A percentile compares a stretch with the other conserved stretches of the same genome.
Evolutionary conservation across 2,888 invertebrate genomes (phyloP).

Genomic region (Caenorhabditis sp.): DNA sequence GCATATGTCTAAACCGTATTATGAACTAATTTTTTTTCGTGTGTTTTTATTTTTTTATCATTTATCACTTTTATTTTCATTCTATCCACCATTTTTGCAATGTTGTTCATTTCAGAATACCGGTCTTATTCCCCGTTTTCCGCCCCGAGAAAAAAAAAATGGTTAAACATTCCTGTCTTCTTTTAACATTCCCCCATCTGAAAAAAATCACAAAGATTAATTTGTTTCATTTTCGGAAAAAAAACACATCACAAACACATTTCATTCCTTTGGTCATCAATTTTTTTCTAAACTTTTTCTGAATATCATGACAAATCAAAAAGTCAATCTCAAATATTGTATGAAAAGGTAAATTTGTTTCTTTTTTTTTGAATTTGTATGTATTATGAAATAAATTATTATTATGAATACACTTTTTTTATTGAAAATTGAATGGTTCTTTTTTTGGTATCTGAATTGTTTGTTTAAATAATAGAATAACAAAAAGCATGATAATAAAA

Average conservation of each 20-base stretch:
- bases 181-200: conserved; percentile 9
- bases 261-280: no score
- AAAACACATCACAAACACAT: not conserved
- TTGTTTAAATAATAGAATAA: not conserved
- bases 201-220: conserved; percentile 4
- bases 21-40: not conserved
- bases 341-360: not conserved
- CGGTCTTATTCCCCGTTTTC: not conserved
- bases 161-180: not conserved
- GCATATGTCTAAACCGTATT: conserved; percentile 45
- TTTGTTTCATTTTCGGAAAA: conserved; percentile 3
- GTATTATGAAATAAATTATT: not conserved
- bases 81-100: not conserved
- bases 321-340: not conserved
- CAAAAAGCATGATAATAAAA: not conserved
- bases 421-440: not conserved
- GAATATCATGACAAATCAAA: not conserved
- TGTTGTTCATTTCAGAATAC: conserved; percentile 1
- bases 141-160: no score
- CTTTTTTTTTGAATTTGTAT: not conserved
- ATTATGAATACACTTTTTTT: no score
- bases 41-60: conserved; percentile 3
- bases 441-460: not conserved
- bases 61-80: not conserved
- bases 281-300: no score